Conservation (phyloP, 2,888 invertebrate genomes). For the Philereme transversata region DNA sequence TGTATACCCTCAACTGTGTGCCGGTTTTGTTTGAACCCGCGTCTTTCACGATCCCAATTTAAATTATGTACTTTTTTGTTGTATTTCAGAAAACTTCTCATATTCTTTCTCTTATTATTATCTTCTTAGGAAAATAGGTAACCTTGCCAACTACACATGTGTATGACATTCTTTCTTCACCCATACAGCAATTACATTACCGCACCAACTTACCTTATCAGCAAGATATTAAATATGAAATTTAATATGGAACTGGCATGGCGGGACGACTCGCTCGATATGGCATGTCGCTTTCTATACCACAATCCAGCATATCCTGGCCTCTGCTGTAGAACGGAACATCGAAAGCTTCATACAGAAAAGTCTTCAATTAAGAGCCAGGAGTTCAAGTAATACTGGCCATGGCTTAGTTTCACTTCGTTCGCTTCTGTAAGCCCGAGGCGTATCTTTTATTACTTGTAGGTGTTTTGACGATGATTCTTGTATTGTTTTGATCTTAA, state of each 20-base stretch:
- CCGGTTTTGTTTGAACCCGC: too few relatives aligned
- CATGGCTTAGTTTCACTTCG: conserved; percentile 60
- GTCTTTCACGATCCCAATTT: too few relatives aligned
- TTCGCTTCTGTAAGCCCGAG: conserved; percentile 67
- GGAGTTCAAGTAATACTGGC: conserved; percentile 50
- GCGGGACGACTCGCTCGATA: conserved; percentile 60
- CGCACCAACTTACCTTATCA: conserved; percentile 28
- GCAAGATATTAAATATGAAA: conserved; percentile 56
- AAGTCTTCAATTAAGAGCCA: conserved; percentile 19
- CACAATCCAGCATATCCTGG: conserved; percentile 48
- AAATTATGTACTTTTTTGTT: too few relatives aligned
- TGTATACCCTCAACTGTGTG: too few relatives aligned
- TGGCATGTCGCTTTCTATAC: conserved; percentile 72
- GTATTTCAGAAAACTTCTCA: too few relatives aligned
- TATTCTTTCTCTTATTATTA: too few relatives aligned
- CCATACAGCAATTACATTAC: conserved; percentile 6
- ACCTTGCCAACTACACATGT: too few relatives aligned
- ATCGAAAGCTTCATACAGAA: conserved; percentile 5
- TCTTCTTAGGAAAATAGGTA: too few relatives aligned
- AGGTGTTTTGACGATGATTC: conserved; percentile 59
- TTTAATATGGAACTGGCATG: conserved; percentile 54
- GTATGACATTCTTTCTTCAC: too few relatives aligned
- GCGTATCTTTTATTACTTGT: conserved; percentile 58
- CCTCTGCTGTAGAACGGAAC: conserved; percentile 35
- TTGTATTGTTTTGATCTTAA: conserved; percentile 50